Percentiles rank a stretch among this genome's conserved stretches.
phyloP scores from a whole-genome alignment of 2,888 invertebrate species.

The Therioaphis trifolii region DNA sequence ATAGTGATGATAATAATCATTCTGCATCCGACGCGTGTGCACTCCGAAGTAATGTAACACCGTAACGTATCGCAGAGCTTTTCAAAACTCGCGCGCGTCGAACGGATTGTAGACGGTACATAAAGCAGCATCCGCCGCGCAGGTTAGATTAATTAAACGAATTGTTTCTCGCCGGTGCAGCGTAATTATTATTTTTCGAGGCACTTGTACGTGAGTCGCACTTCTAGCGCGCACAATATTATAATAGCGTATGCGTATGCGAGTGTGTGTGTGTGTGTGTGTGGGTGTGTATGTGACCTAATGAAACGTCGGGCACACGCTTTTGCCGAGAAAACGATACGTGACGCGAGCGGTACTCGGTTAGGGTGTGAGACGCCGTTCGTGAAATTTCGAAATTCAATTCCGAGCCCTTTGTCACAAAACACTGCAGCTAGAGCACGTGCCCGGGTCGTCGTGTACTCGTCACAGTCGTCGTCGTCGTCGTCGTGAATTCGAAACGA shows the following conservation, averaged over 20 bases:
- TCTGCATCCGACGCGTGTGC: background rate
- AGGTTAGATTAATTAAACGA: background rate
- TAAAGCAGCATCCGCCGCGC: too few relatives aligned
- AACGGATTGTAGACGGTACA: too few relatives aligned
- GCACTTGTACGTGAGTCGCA: background rate
- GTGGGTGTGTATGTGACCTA: background rate
- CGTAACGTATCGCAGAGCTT: too few relatives aligned
- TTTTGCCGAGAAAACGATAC: too few relatives aligned
- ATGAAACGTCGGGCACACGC: background rate
- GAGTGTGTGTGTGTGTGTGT: background rate
- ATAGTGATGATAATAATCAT: too few relatives aligned
- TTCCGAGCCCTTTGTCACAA: too few relatives aligned
- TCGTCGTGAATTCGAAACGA: too few relatives aligned
- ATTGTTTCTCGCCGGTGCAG: background rate
- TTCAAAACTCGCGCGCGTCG: background rate
- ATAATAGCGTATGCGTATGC: background rate
- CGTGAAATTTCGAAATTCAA: background rate
- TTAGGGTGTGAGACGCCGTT: background rate
- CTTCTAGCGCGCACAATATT: background rate
- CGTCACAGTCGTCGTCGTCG: too few relatives aligned
- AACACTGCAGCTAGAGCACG: too few relatives aligned
- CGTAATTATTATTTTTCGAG: background rate
- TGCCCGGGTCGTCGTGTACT: too few relatives aligned
- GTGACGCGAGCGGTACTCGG: too few relatives aligned
- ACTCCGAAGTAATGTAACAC: background rate